phyloP scores from a whole-genome alignment of 2,888 invertebrate species.

The Scaptomyza caliginosa region DNA sequence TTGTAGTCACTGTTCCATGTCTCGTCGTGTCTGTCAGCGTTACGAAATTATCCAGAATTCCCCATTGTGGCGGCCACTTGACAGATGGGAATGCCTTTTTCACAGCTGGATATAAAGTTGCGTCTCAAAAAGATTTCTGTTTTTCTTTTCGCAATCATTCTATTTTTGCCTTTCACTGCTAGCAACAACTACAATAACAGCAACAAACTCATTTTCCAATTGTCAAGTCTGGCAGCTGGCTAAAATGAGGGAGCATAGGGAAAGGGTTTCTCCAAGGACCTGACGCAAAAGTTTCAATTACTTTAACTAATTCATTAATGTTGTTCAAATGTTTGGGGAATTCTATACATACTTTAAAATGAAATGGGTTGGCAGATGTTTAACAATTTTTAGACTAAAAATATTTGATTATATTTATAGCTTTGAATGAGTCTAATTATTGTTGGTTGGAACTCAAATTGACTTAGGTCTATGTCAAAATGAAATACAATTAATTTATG shows the following conservation, averaged over 20 bases:
- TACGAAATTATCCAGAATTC: constrained; percentile 37
- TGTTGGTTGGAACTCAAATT: not conserved
- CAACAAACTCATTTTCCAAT: constrained; percentile 22
- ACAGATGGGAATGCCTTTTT: constrained; percentile 4
- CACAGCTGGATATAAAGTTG: not conserved
- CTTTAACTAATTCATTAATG: constrained; percentile 66
- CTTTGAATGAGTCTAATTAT: not conserved
- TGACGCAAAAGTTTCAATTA: constrained; percentile 59
- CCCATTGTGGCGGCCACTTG: constrained; percentile 29
- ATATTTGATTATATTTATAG: constrained; percentile 12
- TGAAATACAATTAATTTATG: not conserved
- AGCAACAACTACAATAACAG: not conserved
- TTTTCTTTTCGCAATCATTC: constrained; percentile 47
- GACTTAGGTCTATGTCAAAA: not conserved
- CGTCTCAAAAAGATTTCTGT: constrained; percentile 16
- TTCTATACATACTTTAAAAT: constrained; percentile 6
- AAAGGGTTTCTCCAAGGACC: constrained; percentile 21
- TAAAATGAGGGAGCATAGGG: not conserved
- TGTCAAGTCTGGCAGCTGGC: constrained; percentile 20
- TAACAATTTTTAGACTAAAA: not conserved
- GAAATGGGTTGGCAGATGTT: not conserved
- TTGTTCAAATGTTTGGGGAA: constrained; percentile 36
- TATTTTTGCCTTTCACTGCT: constrained; percentile 32
- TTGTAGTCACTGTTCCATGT: not conserved
- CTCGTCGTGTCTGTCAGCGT: constrained; percentile 16